Conservation (phyloP, 2,888 invertebrate genomes). For the Mamestra brassicae region DNA sequence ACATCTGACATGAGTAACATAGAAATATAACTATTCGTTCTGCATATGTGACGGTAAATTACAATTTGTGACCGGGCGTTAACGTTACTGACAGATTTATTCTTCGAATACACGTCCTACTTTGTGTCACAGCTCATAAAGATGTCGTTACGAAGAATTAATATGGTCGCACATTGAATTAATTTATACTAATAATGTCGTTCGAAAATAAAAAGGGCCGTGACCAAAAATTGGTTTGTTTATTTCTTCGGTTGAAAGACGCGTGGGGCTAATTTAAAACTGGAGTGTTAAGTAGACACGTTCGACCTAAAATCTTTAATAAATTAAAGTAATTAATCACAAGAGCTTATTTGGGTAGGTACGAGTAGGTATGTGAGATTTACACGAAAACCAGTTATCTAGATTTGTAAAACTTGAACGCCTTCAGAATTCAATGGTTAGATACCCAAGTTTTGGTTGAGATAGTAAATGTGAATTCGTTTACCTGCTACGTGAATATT, state of each 20-base stretch:
- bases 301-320: constrained; percentile 54
- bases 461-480: neutral
- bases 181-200: constrained; percentile 78
- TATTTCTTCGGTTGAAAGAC: constrained; percentile 49
- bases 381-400: constrained; percentile 14
- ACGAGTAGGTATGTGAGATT: constrained; percentile 14
- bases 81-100: constrained; percentile 87
- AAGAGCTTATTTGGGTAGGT: constrained; percentile 11
- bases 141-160: constrained; percentile 86
- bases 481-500: neutral
- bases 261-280: constrained; percentile 50
- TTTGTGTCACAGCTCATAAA: constrained; percentile 88
- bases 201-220: constrained; percentile 70
- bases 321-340: constrained; percentile 46
- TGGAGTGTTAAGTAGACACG: constrained; percentile 34
- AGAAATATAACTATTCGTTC: constrained; percentile 75
- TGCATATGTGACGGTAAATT: constrained; percentile 83
- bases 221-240: constrained; percentile 53
- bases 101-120: constrained; percentile 84
- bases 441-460: neutral
- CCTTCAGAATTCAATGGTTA: constrained; percentile 6
- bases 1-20: constrained; percentile 55
- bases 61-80: constrained; percentile 87
- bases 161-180: constrained; percentile 82
- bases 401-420: constrained; percentile 2